A percentile compares a stretch with the other conserved stretches of the same genome.
These are phyloP conservation scores for Datnioides undecimradiatus DNA, from an alignment of 2,113 vertebrate genomes.

Conservation along the genomic window DNA sequence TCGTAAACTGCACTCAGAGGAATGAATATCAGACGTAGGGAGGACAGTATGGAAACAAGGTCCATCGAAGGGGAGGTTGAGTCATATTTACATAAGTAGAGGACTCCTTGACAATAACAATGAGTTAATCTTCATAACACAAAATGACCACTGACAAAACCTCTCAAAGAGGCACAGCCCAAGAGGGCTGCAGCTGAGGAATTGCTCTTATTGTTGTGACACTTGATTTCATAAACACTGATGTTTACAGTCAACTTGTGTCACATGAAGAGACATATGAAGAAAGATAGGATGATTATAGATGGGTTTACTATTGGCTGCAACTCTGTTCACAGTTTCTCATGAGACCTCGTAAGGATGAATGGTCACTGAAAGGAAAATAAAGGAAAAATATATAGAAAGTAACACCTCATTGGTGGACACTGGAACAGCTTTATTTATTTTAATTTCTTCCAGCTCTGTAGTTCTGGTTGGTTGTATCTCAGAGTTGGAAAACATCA, in stretches of 20 bases:
- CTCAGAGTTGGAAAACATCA: not conserved
- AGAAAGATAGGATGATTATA: not conserved
- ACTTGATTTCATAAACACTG: not conserved
- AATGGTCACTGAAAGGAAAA: not conserved
- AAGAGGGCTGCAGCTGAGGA: not conserved
- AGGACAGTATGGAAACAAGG: conserved; percentile 17
- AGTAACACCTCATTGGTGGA: not conserved
- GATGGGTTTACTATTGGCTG: not conserved
- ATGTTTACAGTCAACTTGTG: not conserved
- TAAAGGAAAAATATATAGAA: not conserved
- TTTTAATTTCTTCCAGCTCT: conserved; percentile 10
- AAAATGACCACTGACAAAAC: not conserved
- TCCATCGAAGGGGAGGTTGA: not conserved
- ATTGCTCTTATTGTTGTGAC: not conserved
- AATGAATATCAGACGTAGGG: conserved; percentile 30
- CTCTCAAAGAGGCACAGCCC: not conserved
- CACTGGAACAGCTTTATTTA: too few relatives aligned
- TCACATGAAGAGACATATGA: not conserved
- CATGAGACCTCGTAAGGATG: not conserved
- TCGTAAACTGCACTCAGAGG: conserved; percentile 53
- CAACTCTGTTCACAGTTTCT: not conserved
- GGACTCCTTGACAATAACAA: not conserved
- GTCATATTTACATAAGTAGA: conserved; percentile 14
- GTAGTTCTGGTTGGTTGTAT: not conserved
- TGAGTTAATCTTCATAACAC: not conserved